Base-by-base conservation (phyloP, 2,888 invertebrate species). In the Watsonalla binaria region DNA sequence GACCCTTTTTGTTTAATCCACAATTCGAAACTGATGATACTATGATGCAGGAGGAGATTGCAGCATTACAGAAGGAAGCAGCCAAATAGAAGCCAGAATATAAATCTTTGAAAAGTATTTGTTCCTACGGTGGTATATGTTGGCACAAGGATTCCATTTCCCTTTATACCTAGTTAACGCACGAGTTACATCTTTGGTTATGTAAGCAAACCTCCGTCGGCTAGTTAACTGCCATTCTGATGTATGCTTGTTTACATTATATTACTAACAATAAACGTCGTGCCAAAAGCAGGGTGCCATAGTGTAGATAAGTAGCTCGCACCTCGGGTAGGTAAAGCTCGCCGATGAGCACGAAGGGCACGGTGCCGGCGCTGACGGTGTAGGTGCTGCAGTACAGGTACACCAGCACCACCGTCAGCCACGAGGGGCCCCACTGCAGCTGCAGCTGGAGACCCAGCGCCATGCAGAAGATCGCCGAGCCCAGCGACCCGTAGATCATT, bases 321-420 rank as follows among this genome's bases (percentile, higher is more conserved):
- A 84, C 86, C 74, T 86, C 81, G n/a, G 85, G 84, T 48, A 84
- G 55, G 53, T 84, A 84, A 0, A 83, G 59, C 53, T 86, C 86
- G 47, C 79, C 73, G 0, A 72, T 49, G 2, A 84, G 51, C 2
- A 85, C 75, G 24, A 64, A 77, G 0, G 84, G 81, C n/a, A 85
- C 72, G 0, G 78, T 83, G 0, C 84, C 84, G 0, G 80, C 77
- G 2, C 86, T 84, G 2, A 76, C 52, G 0, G 74, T 77, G 53
- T 68, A 79, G 0, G 65, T 59, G 0, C 74, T 56, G 9, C 73
- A 65, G 65, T 72, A 86, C 0, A 72, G 9, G 56, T 79, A 80
- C 0, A 85, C 65, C 11, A 79, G 65, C 0, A 76, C 54, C 0
- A 76, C 80, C 0, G 78, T 76, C 34, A 78, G 14, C 75, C 78